A percentile compares a stretch with the other conserved stretches of the same genome.
Evolutionary conservation across 2,113 vertebrate species (phyloP).

Genomic region (Pongo pygmaeus): DNA sequence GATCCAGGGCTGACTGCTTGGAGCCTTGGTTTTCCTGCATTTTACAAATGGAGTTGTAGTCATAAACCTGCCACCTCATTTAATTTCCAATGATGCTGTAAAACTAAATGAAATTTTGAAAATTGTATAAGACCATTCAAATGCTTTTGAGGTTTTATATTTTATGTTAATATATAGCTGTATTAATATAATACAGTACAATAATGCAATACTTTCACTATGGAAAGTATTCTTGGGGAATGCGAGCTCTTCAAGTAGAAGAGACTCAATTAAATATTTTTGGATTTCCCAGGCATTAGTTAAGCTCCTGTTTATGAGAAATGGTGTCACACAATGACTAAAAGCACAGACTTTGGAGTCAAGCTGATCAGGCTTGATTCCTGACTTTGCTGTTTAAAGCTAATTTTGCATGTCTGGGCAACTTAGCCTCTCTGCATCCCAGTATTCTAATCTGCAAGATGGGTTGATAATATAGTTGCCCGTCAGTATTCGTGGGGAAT

Average conservation of each 20-base stretch:
- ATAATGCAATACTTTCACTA: background rate
- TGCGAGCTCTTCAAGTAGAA: background rate
- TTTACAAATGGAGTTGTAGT: background rate
- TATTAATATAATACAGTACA: too few species aligned
- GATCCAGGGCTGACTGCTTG: background rate
- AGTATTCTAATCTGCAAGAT: background rate
- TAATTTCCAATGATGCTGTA: background rate
- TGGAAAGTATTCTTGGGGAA: background rate
- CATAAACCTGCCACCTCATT: background rate
- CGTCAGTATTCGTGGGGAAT: background rate
- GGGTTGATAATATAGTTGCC: background rate
- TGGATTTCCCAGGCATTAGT: background rate
- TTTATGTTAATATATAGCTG: background rate
- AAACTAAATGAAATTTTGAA: background rate
- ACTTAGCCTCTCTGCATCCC: background rate
- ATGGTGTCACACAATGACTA: background rate
- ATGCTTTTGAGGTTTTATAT: background rate
- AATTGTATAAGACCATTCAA: background rate
- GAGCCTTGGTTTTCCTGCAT: background rate
- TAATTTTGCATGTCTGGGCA: background rate
- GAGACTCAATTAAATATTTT: background rate
- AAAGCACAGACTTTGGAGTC: background rate
- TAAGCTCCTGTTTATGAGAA: background rate
- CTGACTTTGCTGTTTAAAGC: background rate
- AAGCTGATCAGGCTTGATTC: background rate